Percentiles rank a stretch among this genome's conserved stretches.
These are phyloP conservation scores for Antennarius striatus DNA, from an alignment of 2,113 vertebrate species.

Conservation along the genomic window DNA sequence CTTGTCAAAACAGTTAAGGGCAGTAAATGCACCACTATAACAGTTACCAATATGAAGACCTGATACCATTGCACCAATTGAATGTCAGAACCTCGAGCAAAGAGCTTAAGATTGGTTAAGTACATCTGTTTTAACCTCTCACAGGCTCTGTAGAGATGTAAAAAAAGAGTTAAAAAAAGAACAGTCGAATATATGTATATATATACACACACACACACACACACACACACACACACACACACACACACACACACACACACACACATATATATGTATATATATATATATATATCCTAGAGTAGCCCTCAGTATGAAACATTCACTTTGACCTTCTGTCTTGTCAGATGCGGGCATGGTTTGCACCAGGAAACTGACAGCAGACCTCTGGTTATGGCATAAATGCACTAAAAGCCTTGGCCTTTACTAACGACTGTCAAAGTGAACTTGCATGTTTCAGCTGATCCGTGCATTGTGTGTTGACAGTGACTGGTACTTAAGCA, in stretches of 20 bases:
- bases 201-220: no score
- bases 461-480: conserved; percentile 47
- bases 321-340: conserved; percentile 77
- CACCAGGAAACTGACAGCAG: conserved; percentile 69
- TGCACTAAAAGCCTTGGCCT: conserved; percentile 71
- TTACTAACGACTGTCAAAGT: conserved; percentile 68
- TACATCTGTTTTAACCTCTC: conserved; percentile 31
- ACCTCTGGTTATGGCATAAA: conserved; percentile 64
- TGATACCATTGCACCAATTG: conserved; percentile 17
- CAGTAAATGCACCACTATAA: conserved; percentile 18
- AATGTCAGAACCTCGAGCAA: conserved; percentile 34
- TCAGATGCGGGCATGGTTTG: conserved; percentile 63
- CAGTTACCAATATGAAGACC: conserved; percentile 2
- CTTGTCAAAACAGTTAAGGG: conserved; percentile 33
- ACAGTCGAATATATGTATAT: conserved; percentile 58
- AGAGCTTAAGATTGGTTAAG: conserved; percentile 34
- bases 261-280: conserved; percentile 65
- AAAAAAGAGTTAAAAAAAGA: conserved; percentile 34
- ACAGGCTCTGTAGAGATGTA: conserved; percentile 31
- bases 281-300: conserved; percentile 70
- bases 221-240: no score
- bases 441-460: conserved; percentile 45
- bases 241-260: no score
- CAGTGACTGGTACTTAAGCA: conserved; percentile 57
- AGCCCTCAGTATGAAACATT: conserved; percentile 72